Base-by-base conservation (phyloP, 2,888 invertebrate species). In the Elmis aenea region DNA sequence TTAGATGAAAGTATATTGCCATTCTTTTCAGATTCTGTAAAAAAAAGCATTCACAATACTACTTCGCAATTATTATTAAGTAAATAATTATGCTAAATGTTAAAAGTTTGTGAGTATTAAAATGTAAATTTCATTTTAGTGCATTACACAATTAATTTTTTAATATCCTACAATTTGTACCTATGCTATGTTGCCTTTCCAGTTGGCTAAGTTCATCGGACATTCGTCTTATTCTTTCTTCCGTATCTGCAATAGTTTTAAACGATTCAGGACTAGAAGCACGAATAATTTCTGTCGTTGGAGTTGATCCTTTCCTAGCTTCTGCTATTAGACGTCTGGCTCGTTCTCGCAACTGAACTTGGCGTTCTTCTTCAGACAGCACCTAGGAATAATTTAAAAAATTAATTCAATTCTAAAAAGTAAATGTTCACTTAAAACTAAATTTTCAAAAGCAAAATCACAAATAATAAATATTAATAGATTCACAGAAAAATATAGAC, bases 241-340 rank as follows among this genome's bases (percentile, higher is more conserved):
- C 62, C 6, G 48, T 42, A 26, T 61, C 62, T 6, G 42, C 38
- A 32, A 59, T 54, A 10, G 51, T 50, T 38, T 52, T 56, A 9
- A 59, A 33, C 2, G 54, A 45, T 25, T 64, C 63, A 2, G 63
- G 62, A 52, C 61, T 65, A 37, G 40, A 30, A 28, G 63, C 52
- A 39, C 61, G 55, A 13, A 67, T 66, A 18, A 68, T 62, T 51
- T 67, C 66, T 4, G 64, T 66, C 3, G 59, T 63, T 3, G 66
- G 61, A n/a, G 57, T 58, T 1, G 66, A 70, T 16, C 77, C 79
- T 67, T 75, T 75, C 53, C 87, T 74, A 1, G 90, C 90, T 61
- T 93, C 91, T 0, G 89, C 89, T 41, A 95, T 92, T 33, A 95
- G 72, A 57, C 84, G 81, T 51, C 92, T 78, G 39, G 95, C 95